These are phyloP conservation scores for Hyposoter didymator DNA, from an alignment of 2,888 invertebrate species.

Conservation along the genomic window DNA sequence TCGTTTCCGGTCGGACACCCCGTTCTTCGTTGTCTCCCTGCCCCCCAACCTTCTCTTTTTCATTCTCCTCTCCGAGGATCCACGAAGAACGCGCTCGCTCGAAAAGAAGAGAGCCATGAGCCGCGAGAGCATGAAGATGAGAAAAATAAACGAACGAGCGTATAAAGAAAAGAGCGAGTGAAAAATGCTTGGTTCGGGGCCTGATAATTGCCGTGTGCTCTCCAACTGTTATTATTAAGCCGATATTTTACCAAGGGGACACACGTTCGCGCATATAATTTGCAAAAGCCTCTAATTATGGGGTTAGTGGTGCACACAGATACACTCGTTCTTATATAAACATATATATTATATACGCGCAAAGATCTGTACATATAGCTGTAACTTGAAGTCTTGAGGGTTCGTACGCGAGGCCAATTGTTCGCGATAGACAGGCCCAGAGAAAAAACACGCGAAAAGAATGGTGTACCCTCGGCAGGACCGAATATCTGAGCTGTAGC, in stretches of 20 bases:
- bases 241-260: slow-evolving; percentile 84
- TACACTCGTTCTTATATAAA: slow-evolving; percentile 15
- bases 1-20: slow-evolving; percentile 74
- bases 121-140: slow-evolving; percentile 69
- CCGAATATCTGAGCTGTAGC: slow-evolving; percentile 58
- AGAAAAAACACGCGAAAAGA: slow-evolving; percentile 51
- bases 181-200: slow-evolving; percentile 70
- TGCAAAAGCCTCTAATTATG: slow-evolving; percentile 84
- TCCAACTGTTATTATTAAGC: slow-evolving; percentile 84
- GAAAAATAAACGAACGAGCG: slow-evolving; percentile 65
- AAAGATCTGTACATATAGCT: slow-evolving; percentile 49
- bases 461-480: slow-evolving; percentile 38
- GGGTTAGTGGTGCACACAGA: slow-evolving; percentile 76
- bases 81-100: slow-evolving; percentile 49
- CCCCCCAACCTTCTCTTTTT: slow-evolving; percentile 48
- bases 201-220: slow-evolving; percentile 82
- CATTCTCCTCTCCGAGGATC: slow-evolving; percentile 43
- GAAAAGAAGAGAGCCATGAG: slow-evolving; percentile 72
- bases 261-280: slow-evolving; percentile 84
- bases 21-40: slow-evolving; percentile 64
- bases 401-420: slow-evolving; percentile 65
- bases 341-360: slow-evolving; percentile 4
- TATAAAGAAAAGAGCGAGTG: slow-evolving; percentile 73
- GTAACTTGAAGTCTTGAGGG: slow-evolving; percentile 52
- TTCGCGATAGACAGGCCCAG: slow-evolving; percentile 62